These are phyloP conservation scores for Drosophila longiperda DNA, from an alignment of 2,888 invertebrate genomes.

Conservation along the genomic window DNA sequence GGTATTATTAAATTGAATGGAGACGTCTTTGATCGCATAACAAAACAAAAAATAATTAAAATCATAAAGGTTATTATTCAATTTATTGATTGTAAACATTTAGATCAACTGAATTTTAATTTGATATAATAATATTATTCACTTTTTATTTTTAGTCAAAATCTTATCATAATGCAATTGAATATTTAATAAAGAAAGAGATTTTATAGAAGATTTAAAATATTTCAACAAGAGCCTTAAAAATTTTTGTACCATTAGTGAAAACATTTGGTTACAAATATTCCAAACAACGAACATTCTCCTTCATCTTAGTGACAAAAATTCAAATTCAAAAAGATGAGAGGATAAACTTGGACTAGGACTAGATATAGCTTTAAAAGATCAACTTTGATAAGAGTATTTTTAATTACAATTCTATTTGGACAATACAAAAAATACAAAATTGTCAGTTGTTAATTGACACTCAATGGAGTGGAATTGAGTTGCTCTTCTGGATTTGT, in stretches of 20 bases:
- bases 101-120: not conserved
- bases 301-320: not conserved
- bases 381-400: not conserved
- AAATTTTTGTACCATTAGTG: not conserved
- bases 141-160: not conserved
- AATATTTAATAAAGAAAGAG: too few relatives aligned
- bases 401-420: not conserved
- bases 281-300: not conserved
- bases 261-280: not conserved
- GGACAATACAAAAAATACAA: not conserved
- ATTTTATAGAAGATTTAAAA: not conserved
- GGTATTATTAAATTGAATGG: not conserved
- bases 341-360: not conserved
- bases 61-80: not conserved
- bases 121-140: not conserved
- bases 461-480: constrained; percentile 10
- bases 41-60: not conserved
- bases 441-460: constrained; percentile 2
- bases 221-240: not conserved
- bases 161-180: not conserved
- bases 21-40: not conserved
- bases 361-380: not conserved
- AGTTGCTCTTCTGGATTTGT: constrained; percentile 10
- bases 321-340: not conserved
- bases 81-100: not conserved